These are phyloP conservation scores for Lamellibrachia luymesi DNA, from an alignment of 1,140 invertebrate genomes.

Conservation along the genomic window DNA sequence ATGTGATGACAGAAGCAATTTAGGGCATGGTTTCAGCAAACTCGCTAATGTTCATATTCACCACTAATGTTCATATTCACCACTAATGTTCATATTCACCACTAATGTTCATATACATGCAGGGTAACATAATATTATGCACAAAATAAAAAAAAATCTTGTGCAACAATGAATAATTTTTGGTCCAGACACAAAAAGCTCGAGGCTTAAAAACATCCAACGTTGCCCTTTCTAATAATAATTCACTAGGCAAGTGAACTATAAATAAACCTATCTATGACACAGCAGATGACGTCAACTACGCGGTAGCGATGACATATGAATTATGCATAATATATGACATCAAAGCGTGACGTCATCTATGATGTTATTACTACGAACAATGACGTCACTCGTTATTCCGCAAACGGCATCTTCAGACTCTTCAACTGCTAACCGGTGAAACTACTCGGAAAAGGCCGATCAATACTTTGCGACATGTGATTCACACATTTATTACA, in stretches of 20 bases:
- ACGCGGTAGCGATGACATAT: not conserved
- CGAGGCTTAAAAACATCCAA: not conserved
- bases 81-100: not conserved
- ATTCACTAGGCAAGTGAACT: not conserved
- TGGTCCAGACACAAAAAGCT: not conserved
- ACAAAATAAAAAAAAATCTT: not conserved
- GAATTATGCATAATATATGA: not conserved
- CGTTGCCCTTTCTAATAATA: not conserved
- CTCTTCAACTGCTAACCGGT: not conserved
- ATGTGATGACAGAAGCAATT: not conserved
- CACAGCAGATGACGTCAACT: not conserved
- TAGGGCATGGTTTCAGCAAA: not conserved
- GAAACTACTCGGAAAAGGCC: not conserved
- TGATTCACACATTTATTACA: not conserved
- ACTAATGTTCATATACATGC: not conserved
- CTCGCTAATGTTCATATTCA: no score
- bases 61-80: no score
- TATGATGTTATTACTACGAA: not conserved
- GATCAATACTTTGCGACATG: not conserved
- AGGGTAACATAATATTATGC: no score
- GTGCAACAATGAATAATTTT: not conserved
- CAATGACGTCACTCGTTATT: not conserved
- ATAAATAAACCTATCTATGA: not conserved
- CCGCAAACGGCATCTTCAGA: not conserved
- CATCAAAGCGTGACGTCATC: not conserved